phyloP scores from a whole-genome alignment of 2,113 vertebrate species.

The Thinocorus orbignyianus region DNA sequence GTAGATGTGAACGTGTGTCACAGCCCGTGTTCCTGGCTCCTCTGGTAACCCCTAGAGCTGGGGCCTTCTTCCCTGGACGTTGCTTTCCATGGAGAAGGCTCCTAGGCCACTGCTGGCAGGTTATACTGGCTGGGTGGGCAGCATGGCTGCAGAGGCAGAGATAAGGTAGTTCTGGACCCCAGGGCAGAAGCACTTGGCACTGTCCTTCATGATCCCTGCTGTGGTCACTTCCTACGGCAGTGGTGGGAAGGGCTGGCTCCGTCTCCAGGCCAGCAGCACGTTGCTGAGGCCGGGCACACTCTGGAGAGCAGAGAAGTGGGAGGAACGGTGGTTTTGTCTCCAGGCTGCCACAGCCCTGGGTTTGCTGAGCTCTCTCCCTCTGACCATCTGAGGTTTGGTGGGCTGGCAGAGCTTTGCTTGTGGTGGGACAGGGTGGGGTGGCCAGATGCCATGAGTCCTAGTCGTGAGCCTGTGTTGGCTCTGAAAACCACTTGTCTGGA shows the following conservation, averaged over 20 bases:
- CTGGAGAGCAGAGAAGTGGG: neutral
- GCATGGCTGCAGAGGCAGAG: neutral
- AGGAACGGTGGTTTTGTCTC: neutral
- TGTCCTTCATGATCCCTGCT: neutral
- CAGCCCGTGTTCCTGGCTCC: neutral
- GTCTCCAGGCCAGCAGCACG: accelerated
- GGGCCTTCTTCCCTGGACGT: neutral
- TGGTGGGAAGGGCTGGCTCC: neutral
- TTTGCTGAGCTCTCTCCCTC: neutral
- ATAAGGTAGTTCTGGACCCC: neutral
- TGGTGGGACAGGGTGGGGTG: neutral
- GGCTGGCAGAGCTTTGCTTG: neutral
- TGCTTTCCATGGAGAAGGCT: neutral
- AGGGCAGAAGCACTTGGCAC: neutral
- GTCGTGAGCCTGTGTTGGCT: neutral
- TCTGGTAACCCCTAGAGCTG: neutral
- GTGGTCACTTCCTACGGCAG: accelerated
- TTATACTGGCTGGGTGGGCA: neutral
- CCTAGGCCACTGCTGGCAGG: neutral
- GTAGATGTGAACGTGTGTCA: neutral
- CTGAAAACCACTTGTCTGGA: neutral
- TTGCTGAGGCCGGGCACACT: neutral
- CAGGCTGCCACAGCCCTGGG: neutral
- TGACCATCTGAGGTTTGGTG: neutral
- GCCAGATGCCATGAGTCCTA: neutral